Evolutionary conservation across 2,888 invertebrate species (phyloP), one percentile per base, ranked within the genome.

Genomic region (Amphipoea lucens): DNA sequence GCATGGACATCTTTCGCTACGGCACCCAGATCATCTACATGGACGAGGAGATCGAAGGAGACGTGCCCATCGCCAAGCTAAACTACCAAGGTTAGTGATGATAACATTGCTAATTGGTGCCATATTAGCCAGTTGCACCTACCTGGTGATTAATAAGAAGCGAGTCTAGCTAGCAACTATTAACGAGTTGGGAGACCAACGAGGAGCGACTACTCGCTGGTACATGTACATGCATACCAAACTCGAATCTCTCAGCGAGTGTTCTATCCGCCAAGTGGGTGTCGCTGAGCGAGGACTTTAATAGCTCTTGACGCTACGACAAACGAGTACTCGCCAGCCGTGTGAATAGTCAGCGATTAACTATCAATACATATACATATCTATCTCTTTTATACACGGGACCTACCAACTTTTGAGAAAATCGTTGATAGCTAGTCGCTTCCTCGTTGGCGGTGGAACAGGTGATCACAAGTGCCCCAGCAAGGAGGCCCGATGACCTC

Each of bases 11-110:
- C 1, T 96, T 92, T 85, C 54, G 85, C 9, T 57, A 98, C 96
- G 29, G 98, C 91, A 98, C 97, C 81, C 98, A 97, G 89, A 80
- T 94, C 84, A 95, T 97, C 48, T 92, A 90, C 79, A 95, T 97
- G 93, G 95, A 97, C 0, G 97, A 97, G 87, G 97, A 97, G 87
- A 96, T 97, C 14, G 90, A 89, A 11, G 95, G 93, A 7, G 93
- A 95, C 0, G 95, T 97, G 2, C 82, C 93, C 20, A 95, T 97
- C 20, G 97, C 97, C 0, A 93, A 91, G 83, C 90, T 97, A 1
- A 97, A 97, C 89, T 97, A 97, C 84, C 78, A 92, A 75, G 97
- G 97, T 96, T 84, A 90, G 79, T 74, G 4, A 77, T n/a, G 12
- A 62, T 12, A 23, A 17, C 6, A 45, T 67, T 67, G 2, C 17